Evolutionary conservation across 2,888 invertebrate species (phyloP), one percentile per base, ranked within the genome.

Genomic region (Catocala nupta): DNA sequence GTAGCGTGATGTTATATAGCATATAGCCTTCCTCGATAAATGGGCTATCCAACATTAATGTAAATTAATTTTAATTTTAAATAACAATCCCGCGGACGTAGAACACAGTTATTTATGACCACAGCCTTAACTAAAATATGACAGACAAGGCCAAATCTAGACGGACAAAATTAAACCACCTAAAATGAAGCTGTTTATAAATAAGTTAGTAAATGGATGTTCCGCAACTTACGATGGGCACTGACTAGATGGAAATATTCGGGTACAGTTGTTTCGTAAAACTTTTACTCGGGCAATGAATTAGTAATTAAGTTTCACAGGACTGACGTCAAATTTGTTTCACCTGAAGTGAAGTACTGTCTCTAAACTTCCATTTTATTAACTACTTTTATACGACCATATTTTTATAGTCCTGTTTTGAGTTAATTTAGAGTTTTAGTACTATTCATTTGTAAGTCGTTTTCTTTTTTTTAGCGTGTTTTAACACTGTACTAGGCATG

Each of bases 201-300:
- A 62, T 58, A 63, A 53, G 49, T 48, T 42, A 50, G 45, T 55
- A 59, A 67, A 64, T 61, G 61, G 54, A 67, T 52, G 63, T 55
- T 47, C 34, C 25, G 44, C 57, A 34, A 75, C 57, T 75, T 70
- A 64, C 61, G 63, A 70, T 58, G 65, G 55, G 67, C 61, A 63
- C 66, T 67, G 65, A 63, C 60, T 66, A 63, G 68, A 68, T 75
- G 59, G 71, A 67, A 70, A 74, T 77, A 77, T 79, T 81, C 75
- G 65, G 70, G 78, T 78, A 80, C 84, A 83, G 81, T 83, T 83
- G 84, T 82, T 83, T 81, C 72, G 70, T 75, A 75, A 82, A 87
- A 87, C 81, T 90, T 89, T 81, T 68, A 80, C 81, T 83, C 79
- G 71, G 81, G 70, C 78, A 81, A 83, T 85, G 86, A 89, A 90